Evolutionary conservation across 2,888 invertebrate species (phyloP).

Genomic region (Oscheius sp.): DNA sequence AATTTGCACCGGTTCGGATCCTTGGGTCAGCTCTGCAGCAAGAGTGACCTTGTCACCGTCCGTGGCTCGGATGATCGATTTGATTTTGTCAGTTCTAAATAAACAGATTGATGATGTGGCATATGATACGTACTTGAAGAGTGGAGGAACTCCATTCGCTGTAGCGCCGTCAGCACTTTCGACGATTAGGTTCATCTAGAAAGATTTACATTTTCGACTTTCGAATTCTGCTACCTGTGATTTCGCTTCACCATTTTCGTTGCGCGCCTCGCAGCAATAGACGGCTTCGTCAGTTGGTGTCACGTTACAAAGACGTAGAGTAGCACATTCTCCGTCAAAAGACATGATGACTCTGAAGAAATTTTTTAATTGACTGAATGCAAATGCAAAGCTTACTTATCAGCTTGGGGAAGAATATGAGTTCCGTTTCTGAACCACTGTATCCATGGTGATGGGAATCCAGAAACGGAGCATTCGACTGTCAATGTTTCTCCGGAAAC

Average conservation of each 20-base stretch:
- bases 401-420: slow-evolving; percentile 63
- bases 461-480: slow-evolving; percentile 71
- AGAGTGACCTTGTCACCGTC: slow-evolving; percentile 62
- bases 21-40: slow-evolving; percentile 59
- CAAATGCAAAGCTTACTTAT: slow-evolving; percentile 34
- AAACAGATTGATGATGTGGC: slow-evolving; percentile 40
- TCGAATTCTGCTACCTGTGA: slow-evolving; percentile 75
- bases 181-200: slow-evolving; percentile 64
- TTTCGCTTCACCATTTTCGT: slow-evolving; percentile 83
- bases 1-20: slow-evolving; percentile 69
- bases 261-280: slow-evolving; percentile 83
- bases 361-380: not conserved
- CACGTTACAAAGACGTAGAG: slow-evolving; percentile 61
- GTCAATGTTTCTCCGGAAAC: slow-evolving; percentile 61
- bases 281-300: slow-evolving; percentile 76
- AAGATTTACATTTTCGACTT: not conserved
- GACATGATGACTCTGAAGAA: slow-evolving; percentile 57
- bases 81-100: slow-evolving; percentile 53
- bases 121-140: slow-evolving; percentile 42
- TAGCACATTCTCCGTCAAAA: slow-evolving; percentile 72
- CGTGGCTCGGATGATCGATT: slow-evolving; percentile 46
- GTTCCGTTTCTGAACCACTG: slow-evolving; percentile 67
- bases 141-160: slow-evolving; percentile 62
- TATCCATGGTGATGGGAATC: slow-evolving; percentile 68
- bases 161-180: slow-evolving; percentile 48